Base-by-base conservation (phyloP, 1,140 invertebrate genomes). In the Penaeus vannamei region DNA sequence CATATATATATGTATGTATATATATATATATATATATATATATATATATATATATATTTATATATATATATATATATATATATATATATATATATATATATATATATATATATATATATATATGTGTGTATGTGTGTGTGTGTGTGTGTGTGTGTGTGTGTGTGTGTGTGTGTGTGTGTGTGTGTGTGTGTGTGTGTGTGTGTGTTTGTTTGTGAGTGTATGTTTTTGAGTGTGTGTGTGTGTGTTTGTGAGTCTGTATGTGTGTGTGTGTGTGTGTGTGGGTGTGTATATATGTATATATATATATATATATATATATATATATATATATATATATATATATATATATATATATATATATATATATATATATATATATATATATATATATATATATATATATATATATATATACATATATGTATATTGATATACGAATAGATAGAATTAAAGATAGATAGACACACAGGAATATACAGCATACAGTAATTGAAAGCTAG, bases 311-410 rank as follows among this genome's bases (percentile, higher is more conserved):
- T 72, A 72, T 29, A 23, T 72, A 72, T 72, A 72, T 72, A 72
- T 72, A 23, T 19, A 72, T 26, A 23, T 72, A 72, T n/a, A 23
- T 26, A 72, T 72, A 72, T 72, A 32, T 72, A 14, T 72, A 72
- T 19, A n/a, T 72, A 72, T 72, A n/a, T 72, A 72, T 72, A 72
- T 72, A 72, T 72, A 72, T 72, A 72, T 72, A 72, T 72, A 72
- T 72, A 72, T 72, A 72, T 72, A 72, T 72, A 72, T 72, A 8
- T 72, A 72, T n/a, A 72, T 72, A 72, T 72, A 72, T n/a, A 72
- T 72, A n/a, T 72, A 72, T 72, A 72, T 72, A 72, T 72, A 72
- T 72, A 72, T 72, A 72, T 72, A 72, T 72, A 72, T 72, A 72
- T 72, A 72, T 72, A 72, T 72, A 72, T 72, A 72, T 72, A 72